Evolutionary conservation across 2,797 vertebrate genomes (phyloP).

Genomic region (Lates japonicus): DNA sequence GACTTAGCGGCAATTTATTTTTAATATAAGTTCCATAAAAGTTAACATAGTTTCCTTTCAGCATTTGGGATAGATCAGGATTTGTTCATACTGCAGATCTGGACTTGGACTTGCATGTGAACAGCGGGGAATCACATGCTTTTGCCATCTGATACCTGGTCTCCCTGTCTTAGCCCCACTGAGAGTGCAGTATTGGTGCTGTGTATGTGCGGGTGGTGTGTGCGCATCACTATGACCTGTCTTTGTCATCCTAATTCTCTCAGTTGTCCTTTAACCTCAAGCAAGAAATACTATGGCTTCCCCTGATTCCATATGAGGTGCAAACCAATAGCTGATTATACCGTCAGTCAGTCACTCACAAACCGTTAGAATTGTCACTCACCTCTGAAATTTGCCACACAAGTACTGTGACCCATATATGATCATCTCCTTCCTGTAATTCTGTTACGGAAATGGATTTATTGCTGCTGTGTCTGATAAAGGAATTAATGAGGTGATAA

Average conservation of each 20-base stretch:
- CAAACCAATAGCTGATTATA: constrained; percentile 6
- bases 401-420: constrained; percentile 35
- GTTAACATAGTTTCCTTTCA: too few relatives aligned
- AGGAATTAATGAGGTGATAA: constrained; percentile 68
- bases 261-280: constrained; percentile 32
- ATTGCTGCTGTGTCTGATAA: constrained; percentile 56
- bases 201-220: neutral
- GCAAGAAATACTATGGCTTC: constrained; percentile 29
- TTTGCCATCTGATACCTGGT: neutral
- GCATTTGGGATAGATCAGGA: too few relatives aligned
- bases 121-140: too few relatives aligned
- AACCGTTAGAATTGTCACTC: too few relatives aligned
- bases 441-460: constrained; percentile 44
- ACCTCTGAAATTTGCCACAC: constrained; percentile 9
- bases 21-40: too few relatives aligned
- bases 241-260: constrained; percentile 19
- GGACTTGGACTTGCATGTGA: too few relatives aligned
- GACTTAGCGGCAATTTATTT: too few relatives aligned
- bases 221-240: constrained; percentile 26
- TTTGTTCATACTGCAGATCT: neutral
- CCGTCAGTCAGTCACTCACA: neutral
- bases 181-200: neutral
- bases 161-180: neutral
- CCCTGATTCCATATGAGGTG: neutral
- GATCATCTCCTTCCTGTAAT: constrained; percentile 53